Evolutionary conservation across 2,113 vertebrate genomes (phyloP), one percentile per base, ranked within the genome.

Genomic region (Jaculus jaculus): DNA sequence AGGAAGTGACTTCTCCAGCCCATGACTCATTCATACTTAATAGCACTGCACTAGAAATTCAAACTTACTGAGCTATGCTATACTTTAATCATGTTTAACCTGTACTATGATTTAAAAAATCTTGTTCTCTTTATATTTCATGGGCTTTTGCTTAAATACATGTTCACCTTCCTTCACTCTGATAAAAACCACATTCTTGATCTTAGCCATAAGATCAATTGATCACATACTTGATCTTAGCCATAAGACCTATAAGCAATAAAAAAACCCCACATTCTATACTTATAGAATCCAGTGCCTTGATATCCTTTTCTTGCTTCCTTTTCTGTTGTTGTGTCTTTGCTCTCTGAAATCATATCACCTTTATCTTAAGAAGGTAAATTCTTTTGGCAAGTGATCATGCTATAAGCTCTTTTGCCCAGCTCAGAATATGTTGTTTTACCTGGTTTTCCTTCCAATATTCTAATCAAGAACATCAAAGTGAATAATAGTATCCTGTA

Each of bases 51-150:
- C 6, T 37, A 82, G 34, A 74, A 68, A 54, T 42, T 58, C 24
- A 93, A n/a, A 42, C 68, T 58, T 37, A 1, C 17, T 93, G 74
- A 87, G 58, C 63, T 39, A 82, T 60, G 93, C 92, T 84, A 42
- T 39, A 20, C 26, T 63, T 58, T 63, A 42, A 87, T 26, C 77
- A 93, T 77, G 58, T 42, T 42, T 68, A 80, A 74, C 12, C 93
- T 34, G 69, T 73, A 72, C 9, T 93, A 15, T n/a, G 9, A 84
- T 65, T 21, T 47, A 16, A 87, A n/a, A 69, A 51, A 6, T 51
- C 17, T 63, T 23, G 20, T 37, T 51, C 58, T 39, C 17, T 88
- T 87, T 18, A 15, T 2, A 7, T 4, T 10, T 12, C 84, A 65
- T 37, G 24, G 58, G 7, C 0, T 84, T 90, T 90, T 93, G 68